Evolutionary conservation across 2,797 vertebrate species (phyloP).

Genomic region (Anolis apletophallus): DNA sequence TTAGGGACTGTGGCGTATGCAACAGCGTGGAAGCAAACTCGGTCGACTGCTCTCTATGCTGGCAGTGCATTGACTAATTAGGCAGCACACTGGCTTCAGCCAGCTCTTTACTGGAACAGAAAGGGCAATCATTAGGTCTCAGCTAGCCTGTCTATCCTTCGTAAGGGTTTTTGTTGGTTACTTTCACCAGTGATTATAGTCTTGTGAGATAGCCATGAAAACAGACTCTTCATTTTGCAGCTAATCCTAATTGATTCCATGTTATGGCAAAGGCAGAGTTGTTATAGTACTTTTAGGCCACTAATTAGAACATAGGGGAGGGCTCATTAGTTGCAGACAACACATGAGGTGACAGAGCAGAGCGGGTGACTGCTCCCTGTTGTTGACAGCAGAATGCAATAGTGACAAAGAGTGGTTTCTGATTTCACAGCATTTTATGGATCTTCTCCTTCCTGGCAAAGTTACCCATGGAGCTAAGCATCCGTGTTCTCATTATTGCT

Average conservation of each 20-base stretch:
- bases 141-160: conserved; percentile 25
- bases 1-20: conserved; percentile 16
- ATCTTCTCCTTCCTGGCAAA: conserved; percentile 43
- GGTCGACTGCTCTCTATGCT: conserved; percentile 7
- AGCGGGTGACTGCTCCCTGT: conserved; percentile 31
- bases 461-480: background rate
- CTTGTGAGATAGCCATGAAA: conserved; percentile 52
- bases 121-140: conserved; percentile 40
- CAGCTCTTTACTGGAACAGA: conserved; percentile 27
- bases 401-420: conserved; percentile 55
- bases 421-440: conserved; percentile 34
- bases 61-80: conserved; percentile 20
- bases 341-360: conserved; percentile 19
- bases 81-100: background rate
- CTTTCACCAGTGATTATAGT: conserved; percentile 52
- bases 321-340: conserved; percentile 47
- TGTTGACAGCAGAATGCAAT: conserved; percentile 20
- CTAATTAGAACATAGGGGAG: conserved; percentile 63
- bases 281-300: conserved; percentile 50
- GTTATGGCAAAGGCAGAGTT: conserved; percentile 53
- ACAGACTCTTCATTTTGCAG: conserved; percentile 46
- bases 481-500: conserved; percentile 37
- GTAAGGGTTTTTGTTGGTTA: conserved; percentile 7
- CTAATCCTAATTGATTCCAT: conserved; percentile 66
- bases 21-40: conserved; percentile 21